Conservation (phyloP, 2,113 vertebrate genomes). For the Calcarius ornatus region DNA sequence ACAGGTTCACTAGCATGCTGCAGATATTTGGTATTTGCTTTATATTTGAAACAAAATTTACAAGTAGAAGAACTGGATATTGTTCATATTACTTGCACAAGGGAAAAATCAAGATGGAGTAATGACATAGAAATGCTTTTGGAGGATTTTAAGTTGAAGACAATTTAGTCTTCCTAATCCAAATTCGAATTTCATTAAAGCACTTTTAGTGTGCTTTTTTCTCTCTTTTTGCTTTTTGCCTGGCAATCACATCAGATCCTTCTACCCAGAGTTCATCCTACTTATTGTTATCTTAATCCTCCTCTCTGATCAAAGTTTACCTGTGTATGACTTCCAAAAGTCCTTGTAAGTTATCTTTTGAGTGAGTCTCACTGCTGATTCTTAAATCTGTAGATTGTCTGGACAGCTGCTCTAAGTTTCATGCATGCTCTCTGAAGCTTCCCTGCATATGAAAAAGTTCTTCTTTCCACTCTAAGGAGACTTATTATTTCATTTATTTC, state of each 20-base stretch:
- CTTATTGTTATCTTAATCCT: neutral
- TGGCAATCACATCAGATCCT: neutral
- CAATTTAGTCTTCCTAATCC: neutral
- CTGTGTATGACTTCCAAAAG: neutral
- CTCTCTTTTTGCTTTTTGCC: neutral
- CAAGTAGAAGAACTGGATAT: neutral
- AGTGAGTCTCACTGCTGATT: accelerated
- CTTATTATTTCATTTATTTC: neutral
- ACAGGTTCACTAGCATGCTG: neutral
- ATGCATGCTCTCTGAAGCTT: neutral
- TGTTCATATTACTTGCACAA: neutral
- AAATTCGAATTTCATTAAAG: neutral
- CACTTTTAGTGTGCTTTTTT: neutral
- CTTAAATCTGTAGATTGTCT: neutral
- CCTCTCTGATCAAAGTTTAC: neutral
- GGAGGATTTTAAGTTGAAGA: neutral
- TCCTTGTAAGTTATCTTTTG: neutral
- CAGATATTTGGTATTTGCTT: neutral
- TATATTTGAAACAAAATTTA: neutral
- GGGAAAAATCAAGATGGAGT: neutral
- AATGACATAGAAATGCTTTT: neutral
- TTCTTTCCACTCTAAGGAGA: neutral
- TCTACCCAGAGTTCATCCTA: neutral
- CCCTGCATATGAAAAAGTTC: neutral
- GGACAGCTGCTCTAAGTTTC: neutral